Evolutionary conservation across 2,113 vertebrate genomes (phyloP).

Genomic region (Andinoacara biseriatus): DNA sequence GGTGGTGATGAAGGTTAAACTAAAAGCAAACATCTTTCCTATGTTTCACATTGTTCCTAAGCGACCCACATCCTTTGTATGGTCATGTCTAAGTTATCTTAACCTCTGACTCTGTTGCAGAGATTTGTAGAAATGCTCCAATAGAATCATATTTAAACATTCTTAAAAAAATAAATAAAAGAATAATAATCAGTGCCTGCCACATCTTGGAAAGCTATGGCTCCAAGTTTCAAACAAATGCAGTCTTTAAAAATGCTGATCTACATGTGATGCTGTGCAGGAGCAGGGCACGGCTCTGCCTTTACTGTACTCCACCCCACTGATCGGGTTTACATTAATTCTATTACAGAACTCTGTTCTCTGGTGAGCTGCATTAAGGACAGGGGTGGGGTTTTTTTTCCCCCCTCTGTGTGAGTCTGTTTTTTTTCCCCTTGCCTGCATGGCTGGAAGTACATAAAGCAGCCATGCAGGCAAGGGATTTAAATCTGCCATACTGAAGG

Average conservation of each 20-base stretch:
- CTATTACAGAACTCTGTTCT: constrained; percentile 27
- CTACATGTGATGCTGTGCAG: background rate
- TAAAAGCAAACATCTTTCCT: background rate
- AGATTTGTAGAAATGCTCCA: background rate
- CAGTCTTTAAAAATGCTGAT: background rate
- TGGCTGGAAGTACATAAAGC: background rate
- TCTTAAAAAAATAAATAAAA: background rate
- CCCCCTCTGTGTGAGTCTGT: background rate
- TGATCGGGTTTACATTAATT: constrained; percentile 35
- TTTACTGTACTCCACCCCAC: constrained; percentile 10
- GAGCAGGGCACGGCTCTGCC: background rate
- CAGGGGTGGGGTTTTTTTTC: background rate
- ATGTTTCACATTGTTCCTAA: background rate
- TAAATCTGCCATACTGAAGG: background rate
- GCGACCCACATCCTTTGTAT: background rate
- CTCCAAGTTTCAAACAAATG: background rate
- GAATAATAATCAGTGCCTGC: accelerated
- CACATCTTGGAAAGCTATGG: background rate
- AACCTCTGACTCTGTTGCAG: background rate
- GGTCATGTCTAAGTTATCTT: background rate
- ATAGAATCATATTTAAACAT: too few species aligned
- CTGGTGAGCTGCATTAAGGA: constrained; percentile 3
- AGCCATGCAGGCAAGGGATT: background rate
- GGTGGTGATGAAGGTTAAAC: background rate
- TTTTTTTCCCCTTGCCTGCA: background rate